Evolutionary conservation across 2,113 vertebrate genomes (phyloP).

Genomic region (Grus americana): DNA sequence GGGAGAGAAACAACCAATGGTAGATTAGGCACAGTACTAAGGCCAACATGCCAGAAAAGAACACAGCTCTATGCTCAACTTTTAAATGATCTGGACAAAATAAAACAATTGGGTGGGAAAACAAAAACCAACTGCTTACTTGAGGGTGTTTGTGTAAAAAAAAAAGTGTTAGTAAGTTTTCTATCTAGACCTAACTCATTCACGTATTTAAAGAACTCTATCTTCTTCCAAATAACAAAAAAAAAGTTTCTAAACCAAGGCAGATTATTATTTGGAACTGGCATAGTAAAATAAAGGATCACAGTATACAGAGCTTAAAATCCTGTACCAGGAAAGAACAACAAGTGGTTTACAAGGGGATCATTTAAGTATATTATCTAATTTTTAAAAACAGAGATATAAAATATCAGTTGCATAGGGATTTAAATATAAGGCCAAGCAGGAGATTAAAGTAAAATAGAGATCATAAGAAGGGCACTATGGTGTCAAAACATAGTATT

Average conservation of each 20-base stretch:
- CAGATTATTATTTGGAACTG: constrained; percentile 57
- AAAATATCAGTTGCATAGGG: constrained; percentile 84
- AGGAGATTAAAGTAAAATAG: constrained; percentile 74
- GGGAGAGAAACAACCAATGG: constrained; percentile 9
- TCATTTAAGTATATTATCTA: constrained; percentile 66
- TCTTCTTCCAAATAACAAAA: constrained; percentile 47
- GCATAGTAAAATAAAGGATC: constrained; percentile 72
- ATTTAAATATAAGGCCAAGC: constrained; percentile 86
- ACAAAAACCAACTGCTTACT: constrained; percentile 4
- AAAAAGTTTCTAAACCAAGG: constrained; percentile 56
- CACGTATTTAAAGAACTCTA: constrained; percentile 51
- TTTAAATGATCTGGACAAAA: constrained; percentile 19
- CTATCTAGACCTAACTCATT: constrained; percentile 47
- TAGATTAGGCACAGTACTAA: constrained; percentile 58
- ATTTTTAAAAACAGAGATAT: constrained; percentile 73
- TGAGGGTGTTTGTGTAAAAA: neutral
- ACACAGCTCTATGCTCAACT: constrained; percentile 34
- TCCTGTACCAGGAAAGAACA: constrained; percentile 72
- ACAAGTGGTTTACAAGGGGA: constrained; percentile 70
- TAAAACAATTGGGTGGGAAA: neutral
- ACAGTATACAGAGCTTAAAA: constrained; percentile 75
- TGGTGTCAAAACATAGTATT: constrained; percentile 76
- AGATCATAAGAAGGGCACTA: constrained; percentile 77
- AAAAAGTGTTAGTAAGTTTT: constrained; percentile 60
- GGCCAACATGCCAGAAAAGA: constrained; percentile 46